Percentiles rank a stretch among this genome's conserved stretches.
Evolutionary conservation across 1,140 invertebrate genomes (phyloP).

Genomic region (Amyelois transitella): DNA sequence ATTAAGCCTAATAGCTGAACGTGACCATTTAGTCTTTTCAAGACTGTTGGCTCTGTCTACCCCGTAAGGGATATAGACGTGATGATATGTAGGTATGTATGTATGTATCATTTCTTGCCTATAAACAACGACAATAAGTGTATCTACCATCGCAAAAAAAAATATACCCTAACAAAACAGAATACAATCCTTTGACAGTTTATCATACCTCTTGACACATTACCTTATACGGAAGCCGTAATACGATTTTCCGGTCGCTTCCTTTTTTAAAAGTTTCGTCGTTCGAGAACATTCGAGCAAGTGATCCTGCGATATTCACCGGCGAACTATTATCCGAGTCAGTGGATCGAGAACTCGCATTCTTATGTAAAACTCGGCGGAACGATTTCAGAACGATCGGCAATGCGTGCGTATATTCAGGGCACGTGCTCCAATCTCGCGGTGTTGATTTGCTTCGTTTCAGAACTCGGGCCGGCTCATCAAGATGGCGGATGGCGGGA

Average conservation of each 20-base stretch:
- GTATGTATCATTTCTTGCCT: neutral
- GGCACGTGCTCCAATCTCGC: conserved; percentile 56
- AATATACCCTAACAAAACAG: neutral
- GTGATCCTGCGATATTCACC: conserved; percentile 46
- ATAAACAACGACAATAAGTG: neutral
- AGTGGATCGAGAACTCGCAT: conserved; percentile 54
- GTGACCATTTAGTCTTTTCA: too few relatives aligned
- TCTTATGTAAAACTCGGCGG: conserved; percentile 42
- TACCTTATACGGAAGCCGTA: conserved; percentile 19
- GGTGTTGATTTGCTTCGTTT: conserved; percentile 41
- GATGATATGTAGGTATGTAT: too few relatives aligned
- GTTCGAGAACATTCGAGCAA: conserved; percentile 18
- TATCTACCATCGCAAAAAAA: neutral
- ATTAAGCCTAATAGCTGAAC: too few relatives aligned
- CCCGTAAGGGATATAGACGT: too few relatives aligned
- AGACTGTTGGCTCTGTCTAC: too few relatives aligned
- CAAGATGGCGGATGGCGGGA: conserved; percentile 35
- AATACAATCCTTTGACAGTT: neutral
- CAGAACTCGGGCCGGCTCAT: conserved; percentile 37
- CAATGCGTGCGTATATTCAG: conserved; percentile 40
- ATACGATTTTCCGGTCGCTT: conserved; percentile 48
- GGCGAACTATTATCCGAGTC: conserved; percentile 52
- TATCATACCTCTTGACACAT: conserved; percentile 26
- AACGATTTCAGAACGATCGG: conserved; percentile 32
- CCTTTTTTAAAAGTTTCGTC: conserved; percentile 26